These are phyloP conservation scores for cat (Felis catus) DNA, from an alignment of 2,113 vertebrate genomes.

Conservation along the genomic window F.catus_Fca126_mat1.0 CM031419.1:166871001-166871500, in stretches of 20 bases:
- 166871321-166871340: slow-evolving; percentile 6
- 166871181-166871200: not conserved
- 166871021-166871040: not conserved
- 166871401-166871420: not conserved
- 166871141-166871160: not conserved
- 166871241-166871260: not conserved
- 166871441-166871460: not conserved
- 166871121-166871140: not conserved
- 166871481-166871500: not conserved
- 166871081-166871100: not conserved
- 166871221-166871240: not conserved
- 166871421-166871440: not conserved
- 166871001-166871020: slow-evolving; percentile 56
- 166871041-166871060: not conserved
- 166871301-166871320: not conserved
- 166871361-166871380: not conserved
- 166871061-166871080: not conserved
- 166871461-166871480: not conserved
- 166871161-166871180: not conserved
- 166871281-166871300: not conserved
- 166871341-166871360: too few species aligned
- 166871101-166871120: not conserved
- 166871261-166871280: not conserved
- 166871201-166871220: not conserved
- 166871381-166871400: not conserved